These are phyloP conservation scores for Acanthococcus lagerstroemiae DNA, from an alignment of 2,888 invertebrate genomes.

Conservation along the genomic window DNA sequence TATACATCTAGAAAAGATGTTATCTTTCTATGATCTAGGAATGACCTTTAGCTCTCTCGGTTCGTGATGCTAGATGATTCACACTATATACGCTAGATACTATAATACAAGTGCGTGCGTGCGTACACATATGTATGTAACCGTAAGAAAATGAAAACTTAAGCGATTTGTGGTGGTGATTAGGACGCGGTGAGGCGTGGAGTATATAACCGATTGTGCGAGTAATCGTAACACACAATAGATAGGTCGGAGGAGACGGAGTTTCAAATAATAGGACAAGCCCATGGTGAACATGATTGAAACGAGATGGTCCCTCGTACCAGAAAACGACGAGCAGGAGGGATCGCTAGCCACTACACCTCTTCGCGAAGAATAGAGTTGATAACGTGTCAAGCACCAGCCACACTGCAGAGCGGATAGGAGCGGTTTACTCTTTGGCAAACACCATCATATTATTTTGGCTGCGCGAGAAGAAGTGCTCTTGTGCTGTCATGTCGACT, in stretches of 20 bases:
- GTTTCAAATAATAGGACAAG: slow-evolving; percentile 23
- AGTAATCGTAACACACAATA: slow-evolving; percentile 26
- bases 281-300: slow-evolving; percentile 25
- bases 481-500: too few relatives aligned
- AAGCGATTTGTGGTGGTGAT: slow-evolving; percentile 6
- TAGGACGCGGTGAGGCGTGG: neutral
- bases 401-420: too few relatives aligned
- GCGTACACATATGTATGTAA: neutral
- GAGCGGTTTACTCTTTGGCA: too few relatives aligned
- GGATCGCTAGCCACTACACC: neutral
- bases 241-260: slow-evolving; percentile 24
- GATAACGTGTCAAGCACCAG: too few relatives aligned
- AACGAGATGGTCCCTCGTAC: slow-evolving; percentile 7
- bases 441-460: too few relatives aligned
- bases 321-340: neutral
- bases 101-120: neutral
- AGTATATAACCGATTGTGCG: slow-evolving; percentile 16
- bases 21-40: slow-evolving; percentile 20
- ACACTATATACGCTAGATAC: neutral
- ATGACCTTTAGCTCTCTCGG: slow-evolving; percentile 23
- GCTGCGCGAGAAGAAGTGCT: too few relatives aligned
- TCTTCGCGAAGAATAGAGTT: neutral
- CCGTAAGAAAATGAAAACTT: slow-evolving; percentile 16
- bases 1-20: slow-evolving; percentile 6
- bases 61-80: slow-evolving; percentile 21